Conservation (phyloP, 2,797 vertebrate species). For the Xyrichtys novacula region DNA sequence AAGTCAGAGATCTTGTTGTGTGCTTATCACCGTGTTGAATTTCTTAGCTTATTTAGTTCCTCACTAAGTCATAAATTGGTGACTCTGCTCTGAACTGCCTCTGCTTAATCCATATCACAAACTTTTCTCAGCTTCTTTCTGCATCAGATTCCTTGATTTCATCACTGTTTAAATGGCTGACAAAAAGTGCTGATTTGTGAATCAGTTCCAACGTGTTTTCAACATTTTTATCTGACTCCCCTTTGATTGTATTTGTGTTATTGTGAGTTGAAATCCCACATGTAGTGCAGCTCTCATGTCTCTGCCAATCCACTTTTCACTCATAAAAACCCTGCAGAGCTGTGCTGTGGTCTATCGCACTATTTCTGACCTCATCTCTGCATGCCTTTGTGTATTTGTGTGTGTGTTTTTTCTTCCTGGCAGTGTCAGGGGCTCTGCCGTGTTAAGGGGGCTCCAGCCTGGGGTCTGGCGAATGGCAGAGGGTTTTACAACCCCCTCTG, state of each 20-base stretch:
- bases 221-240: neutral
- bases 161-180: neutral
- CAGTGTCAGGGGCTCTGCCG: constrained; percentile 46
- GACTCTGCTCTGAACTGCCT: too few relatives aligned
- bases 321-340: constrained; percentile 37
- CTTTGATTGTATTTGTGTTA: neutral
- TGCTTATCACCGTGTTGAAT: too few relatives aligned
- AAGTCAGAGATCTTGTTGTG: neutral
- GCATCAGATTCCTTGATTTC: neutral
- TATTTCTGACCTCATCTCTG: constrained; percentile 65
- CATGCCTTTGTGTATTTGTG: constrained; percentile 18
- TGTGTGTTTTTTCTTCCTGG: constrained; percentile 46
- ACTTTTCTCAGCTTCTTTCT: neutral
- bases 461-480: constrained; percentile 62
- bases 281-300: constrained; percentile 13
- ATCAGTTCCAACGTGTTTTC: neutral
- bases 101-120: neutral
- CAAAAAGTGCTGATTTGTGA: neutral
- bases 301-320: constrained; percentile 39
- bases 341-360: constrained; percentile 46
- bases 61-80: too few relatives aligned
- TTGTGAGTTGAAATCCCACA: neutral
- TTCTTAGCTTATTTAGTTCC: too few relatives aligned
- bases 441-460: constrained; percentile 57
- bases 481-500: constrained; percentile 72